Evolutionary conservation across 2,113 vertebrate genomes (phyloP).

Genomic region (Sakesphorus luctuosus): DNA sequence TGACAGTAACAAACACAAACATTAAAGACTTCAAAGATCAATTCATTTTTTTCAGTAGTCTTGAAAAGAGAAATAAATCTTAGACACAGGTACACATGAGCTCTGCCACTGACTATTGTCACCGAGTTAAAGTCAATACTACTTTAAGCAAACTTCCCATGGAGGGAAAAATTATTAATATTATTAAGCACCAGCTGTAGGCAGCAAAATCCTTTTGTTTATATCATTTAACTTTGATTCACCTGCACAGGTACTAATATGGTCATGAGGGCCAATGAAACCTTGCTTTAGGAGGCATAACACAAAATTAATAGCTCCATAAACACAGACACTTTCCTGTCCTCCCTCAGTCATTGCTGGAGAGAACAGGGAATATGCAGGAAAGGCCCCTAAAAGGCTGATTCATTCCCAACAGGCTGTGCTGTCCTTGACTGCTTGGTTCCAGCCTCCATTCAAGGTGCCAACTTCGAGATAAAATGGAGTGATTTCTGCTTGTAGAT

Average conservation of each 20-base stretch:
- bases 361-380: neutral
- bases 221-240: neutral
- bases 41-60: neutral
- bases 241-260: neutral
- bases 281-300: neutral
- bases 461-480: neutral
- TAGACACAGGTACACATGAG: neutral
- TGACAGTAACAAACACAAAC: neutral
- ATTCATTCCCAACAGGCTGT: neutral
- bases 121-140: neutral
- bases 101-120: neutral
- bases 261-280: neutral
- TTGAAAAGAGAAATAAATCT: neutral
- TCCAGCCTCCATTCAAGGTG: neutral
- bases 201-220: neutral
- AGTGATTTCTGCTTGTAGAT: neutral
- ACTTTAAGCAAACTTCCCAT: neutral
- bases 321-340: neutral
- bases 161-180: neutral
- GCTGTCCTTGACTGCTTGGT: slow-evolving; percentile 7
- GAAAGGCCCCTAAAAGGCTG: neutral
- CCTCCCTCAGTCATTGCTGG: neutral
- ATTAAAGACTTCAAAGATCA: neutral
- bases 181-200: neutral
- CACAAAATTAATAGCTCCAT: neutral